These are phyloP conservation scores for Agriotes lineatus DNA, from an alignment of 2,888 invertebrate genomes.

Conservation along the genomic window DNA sequence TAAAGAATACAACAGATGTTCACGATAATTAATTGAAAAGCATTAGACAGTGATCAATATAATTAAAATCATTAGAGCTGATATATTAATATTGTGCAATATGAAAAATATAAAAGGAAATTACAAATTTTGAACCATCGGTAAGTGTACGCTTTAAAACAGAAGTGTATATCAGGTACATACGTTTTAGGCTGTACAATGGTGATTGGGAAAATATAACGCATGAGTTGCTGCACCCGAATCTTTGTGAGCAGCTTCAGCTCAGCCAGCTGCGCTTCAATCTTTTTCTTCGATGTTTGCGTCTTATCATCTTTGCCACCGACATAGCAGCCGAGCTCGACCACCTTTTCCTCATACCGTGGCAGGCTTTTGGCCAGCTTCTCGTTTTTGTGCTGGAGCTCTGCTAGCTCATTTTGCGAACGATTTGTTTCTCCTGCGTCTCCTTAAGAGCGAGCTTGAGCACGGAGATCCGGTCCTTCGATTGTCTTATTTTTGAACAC, in stretches of 20 bases:
- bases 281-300: slow-evolving; percentile 66
- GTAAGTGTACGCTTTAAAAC: too few species aligned
- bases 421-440: slow-evolving; percentile 65
- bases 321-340: slow-evolving; percentile 71
- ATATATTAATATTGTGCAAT: too few species aligned
- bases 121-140: too few species aligned
- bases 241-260: slow-evolving; percentile 71
- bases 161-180: too few species aligned
- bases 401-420: slow-evolving; percentile 58
- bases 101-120: too few species aligned
- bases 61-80: too few species aligned
- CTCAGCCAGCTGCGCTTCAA: slow-evolving; percentile 68
- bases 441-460: slow-evolving; percentile 71
- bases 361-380: slow-evolving; percentile 70
- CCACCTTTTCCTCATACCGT: slow-evolving; percentile 74
- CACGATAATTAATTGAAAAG: too few species aligned
- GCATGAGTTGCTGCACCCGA: slow-evolving; percentile 73
- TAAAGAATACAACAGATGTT: too few species aligned
- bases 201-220: slow-evolving; percentile 78
- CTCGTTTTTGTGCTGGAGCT: slow-evolving; percentile 59
- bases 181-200: slow-evolving; percentile 69
- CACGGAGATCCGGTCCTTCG: slow-evolving; percentile 71
- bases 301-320: slow-evolving; percentile 69
- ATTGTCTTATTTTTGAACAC: slow-evolving; percentile 72
- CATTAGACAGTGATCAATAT: too few species aligned